Percentiles rank a stretch among this genome's conserved stretches.
phyloP scores from a whole-genome alignment of 2,888 invertebrate genomes.

The Drosophila trichaetosa region DNA sequence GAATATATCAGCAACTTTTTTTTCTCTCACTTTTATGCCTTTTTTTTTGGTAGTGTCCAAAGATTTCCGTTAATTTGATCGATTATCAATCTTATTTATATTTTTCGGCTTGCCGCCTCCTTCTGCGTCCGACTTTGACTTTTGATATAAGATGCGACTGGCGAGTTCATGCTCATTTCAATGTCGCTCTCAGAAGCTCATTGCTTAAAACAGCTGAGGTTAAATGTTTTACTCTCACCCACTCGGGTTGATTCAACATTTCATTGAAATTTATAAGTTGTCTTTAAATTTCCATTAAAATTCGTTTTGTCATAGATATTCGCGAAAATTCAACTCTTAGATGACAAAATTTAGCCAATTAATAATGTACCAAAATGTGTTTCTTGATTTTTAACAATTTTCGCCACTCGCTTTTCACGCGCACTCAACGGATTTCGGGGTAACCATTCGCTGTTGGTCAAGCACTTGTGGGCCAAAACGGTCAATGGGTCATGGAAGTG shows the following conservation, averaged over 20 bases:
- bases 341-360: conserved; percentile 23
- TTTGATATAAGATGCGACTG: conserved; percentile 23
- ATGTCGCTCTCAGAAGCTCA: conserved; percentile 8
- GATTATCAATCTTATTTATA: conserved; percentile 55
- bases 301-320: conserved; percentile 43
- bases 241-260: conserved; percentile 27
- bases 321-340: conserved; percentile 26
- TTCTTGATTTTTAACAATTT: conserved; percentile 28
- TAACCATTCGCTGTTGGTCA: conserved; percentile 38
- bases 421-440: conserved; percentile 43
- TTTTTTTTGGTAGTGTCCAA: conserved; percentile 28
- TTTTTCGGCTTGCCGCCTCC: conserved; percentile 16
- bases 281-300: conserved; percentile 28
- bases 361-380: conserved; percentile 10
- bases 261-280: conserved; percentile 27
- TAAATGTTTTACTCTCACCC: conserved; percentile 17
- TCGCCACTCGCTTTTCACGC: conserved; percentile 42
- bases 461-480: conserved; percentile 54
- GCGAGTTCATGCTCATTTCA: conserved; percentile 32
- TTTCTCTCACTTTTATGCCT: conserved; percentile 32
- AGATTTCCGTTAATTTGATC: conserved; percentile 64
- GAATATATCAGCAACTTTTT: conserved; percentile 42
- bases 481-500: conserved; percentile 60
- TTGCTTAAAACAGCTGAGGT: not conserved
- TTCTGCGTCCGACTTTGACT: conserved; percentile 1